Evolutionary conservation across 2,113 vertebrate species (phyloP), one percentile per base, ranked within the genome.

Genomic region (Brachionichthys hirsutus): DNA sequence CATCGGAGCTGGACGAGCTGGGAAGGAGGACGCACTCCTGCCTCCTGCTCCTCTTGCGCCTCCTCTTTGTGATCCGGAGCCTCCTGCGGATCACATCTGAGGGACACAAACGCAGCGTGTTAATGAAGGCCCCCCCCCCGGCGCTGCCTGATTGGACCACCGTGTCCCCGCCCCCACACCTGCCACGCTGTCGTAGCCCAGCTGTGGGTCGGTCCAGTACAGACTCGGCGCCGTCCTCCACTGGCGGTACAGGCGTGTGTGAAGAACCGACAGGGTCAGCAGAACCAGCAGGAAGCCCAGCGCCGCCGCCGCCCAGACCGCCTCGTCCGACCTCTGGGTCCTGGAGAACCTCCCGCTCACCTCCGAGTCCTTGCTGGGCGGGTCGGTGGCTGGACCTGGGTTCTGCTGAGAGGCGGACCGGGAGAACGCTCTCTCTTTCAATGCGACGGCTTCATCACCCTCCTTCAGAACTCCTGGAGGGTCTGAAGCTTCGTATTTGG

Each of bases 231-330:
- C 83, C 1, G 87, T 88, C 42, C 90, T 92, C 85, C 93, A 94
- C 20, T 88, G 89, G 20, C 89, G 90, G 77, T 95, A 94, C 35
- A 93, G 85, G 9, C 90, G 83, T 0, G 87, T 94, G 82, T 93
- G 92, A 43, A 93, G 90, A 0, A 89, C 44, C 0, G 89, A 81
- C 67, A 93, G 62, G 0, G 91, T 90, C 19, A 95, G 91, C 46
- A 95, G 85, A 24, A 92, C 91, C 62, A 95, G 80, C 57, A 95
- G 87, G 77, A 94, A 94, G 7, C 92, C 93, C 38, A 97, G 76
- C 0, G 94, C 92, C 0, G 91, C 93, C 3, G 94, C 94, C 0
- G 95, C 95, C 95, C 94, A 97, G 52, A 91, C 84, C 0, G 94
- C 95, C 63, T 97, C 94, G 4, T 95, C 90, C 0, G 92, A 92